Conservation (phyloP, 2,888 invertebrate genomes). For the Gymnocheta viridis region DNA sequence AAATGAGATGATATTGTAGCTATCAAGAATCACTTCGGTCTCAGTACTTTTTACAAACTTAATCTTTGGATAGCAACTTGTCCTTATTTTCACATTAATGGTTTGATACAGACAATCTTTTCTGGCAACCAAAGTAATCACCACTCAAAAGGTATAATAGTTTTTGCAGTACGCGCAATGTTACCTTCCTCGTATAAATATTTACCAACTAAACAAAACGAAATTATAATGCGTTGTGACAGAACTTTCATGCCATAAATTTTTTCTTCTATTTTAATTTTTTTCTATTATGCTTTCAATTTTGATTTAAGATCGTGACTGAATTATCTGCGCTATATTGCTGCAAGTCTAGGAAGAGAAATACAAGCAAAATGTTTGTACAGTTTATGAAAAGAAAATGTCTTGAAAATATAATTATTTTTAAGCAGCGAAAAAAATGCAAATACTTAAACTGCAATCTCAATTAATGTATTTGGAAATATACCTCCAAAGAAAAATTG, state of each 20-base stretch:
- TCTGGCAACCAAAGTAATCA: too few relatives aligned
- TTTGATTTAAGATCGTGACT: slow-evolving; percentile 57
- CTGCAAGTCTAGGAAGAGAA: slow-evolving; percentile 31
- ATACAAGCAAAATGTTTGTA: neutral
- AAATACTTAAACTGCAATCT: slow-evolving; percentile 31
- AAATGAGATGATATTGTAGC: too few relatives aligned
- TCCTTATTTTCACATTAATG: too few relatives aligned
- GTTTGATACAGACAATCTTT: too few relatives aligned
- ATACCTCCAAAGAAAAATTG: neutral
- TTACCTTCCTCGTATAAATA: neutral
- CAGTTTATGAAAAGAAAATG: slow-evolving; percentile 8
- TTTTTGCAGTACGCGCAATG: neutral
- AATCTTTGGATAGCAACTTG: too few relatives aligned
- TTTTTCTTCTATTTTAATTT: slow-evolving; percentile 16
- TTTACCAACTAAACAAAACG: neutral
- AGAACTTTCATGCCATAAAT: slow-evolving; percentile 13
- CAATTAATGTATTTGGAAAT: too few relatives aligned
- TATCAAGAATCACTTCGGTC: too few relatives aligned
- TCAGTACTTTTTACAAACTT: too few relatives aligned
- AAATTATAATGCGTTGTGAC: slow-evolving; percentile 40
- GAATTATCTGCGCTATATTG: slow-evolving; percentile 47
- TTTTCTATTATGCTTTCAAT: slow-evolving; percentile 38
- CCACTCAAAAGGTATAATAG: too few relatives aligned
- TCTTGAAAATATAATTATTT: slow-evolving; percentile 16
- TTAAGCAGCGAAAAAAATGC: neutral